These are phyloP conservation scores for Bufotes viridis DNA, from an alignment of 2,797 vertebrate genomes.

Conservation along the genomic window DNA sequence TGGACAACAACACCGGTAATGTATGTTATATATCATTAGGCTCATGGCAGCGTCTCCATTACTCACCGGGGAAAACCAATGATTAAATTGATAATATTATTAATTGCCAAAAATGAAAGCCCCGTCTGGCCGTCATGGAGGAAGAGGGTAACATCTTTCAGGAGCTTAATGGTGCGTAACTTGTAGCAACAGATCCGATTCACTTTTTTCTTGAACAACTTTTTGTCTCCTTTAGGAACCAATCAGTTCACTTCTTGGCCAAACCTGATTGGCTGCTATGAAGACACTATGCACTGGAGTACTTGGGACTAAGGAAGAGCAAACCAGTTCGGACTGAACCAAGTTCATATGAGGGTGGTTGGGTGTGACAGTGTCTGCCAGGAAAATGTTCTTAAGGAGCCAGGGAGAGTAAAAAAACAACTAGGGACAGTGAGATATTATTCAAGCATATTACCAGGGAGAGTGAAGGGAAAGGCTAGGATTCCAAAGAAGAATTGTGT, in stretches of 20 bases:
- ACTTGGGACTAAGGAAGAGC: too few species aligned
- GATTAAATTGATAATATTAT: background rate
- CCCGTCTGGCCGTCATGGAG: background rate
- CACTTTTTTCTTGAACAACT: background rate
- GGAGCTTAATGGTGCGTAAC: background rate
- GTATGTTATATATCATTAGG: slow-evolving; percentile 26
- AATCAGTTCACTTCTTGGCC: background rate
- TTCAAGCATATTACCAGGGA: too few species aligned
- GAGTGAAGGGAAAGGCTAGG: too few species aligned
- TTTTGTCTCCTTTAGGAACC: background rate
- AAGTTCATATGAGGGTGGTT: too few species aligned
- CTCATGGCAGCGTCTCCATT: background rate
- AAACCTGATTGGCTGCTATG: too few species aligned
- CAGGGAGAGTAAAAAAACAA: too few species aligned
- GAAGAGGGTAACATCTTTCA: background rate
- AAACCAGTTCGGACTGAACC: too few species aligned
- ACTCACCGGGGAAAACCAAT: background rate
- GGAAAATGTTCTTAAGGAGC: too few species aligned
- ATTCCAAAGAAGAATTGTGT: too few species aligned
- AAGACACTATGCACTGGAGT: too few species aligned
- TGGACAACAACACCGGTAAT: slow-evolving; percentile 8
- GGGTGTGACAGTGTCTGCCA: too few species aligned
- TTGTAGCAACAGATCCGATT: background rate
- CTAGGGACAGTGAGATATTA: too few species aligned
- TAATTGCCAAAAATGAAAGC: background rate